Conservation (phyloP, 1,140 invertebrate species). For the Zaprionus lachaisei region DNA sequence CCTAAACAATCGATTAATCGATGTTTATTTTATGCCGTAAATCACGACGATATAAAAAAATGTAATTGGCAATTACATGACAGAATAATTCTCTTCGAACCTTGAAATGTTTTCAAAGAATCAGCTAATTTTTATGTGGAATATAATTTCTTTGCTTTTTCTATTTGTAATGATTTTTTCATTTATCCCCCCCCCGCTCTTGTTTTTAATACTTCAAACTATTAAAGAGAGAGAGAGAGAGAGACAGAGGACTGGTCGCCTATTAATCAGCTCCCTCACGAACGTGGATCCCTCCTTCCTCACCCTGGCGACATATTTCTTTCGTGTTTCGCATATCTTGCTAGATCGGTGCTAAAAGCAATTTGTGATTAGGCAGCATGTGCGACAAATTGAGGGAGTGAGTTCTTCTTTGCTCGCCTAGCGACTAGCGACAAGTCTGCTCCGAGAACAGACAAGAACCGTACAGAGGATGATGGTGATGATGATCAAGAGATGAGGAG, state of each 20-base stretch:
- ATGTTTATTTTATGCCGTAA: too few relatives aligned
- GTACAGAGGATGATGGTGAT: neutral
- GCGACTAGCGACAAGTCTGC: neutral
- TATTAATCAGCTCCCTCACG: neutral
- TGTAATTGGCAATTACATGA: too few relatives aligned
- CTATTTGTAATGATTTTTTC: too few relatives aligned
- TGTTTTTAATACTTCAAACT: too few relatives aligned
- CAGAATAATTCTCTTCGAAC: too few relatives aligned
- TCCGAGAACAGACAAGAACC: neutral
- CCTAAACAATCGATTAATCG: too few relatives aligned
- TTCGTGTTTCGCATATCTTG: neutral
- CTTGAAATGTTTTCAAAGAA: too few relatives aligned
- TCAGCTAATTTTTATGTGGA: too few relatives aligned
- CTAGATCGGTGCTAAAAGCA: slow-evolving; percentile 35
- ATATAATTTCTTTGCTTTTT: too few relatives aligned
- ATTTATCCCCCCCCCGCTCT: too few relatives aligned
- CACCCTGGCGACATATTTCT: neutral
- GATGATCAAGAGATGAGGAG: slow-evolving; percentile 11
- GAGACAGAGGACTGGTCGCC: neutral
- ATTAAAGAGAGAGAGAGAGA: too few relatives aligned
- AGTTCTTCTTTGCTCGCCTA: neutral
- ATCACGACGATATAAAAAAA: too few relatives aligned
- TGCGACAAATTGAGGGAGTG: slow-evolving; percentile 18
- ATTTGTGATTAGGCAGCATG: slow-evolving; percentile 50
- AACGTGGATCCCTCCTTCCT: neutral